phyloP scores from a whole-genome alignment of 1,140 invertebrate genomes.

The Bombus difficillimus region DNA sequence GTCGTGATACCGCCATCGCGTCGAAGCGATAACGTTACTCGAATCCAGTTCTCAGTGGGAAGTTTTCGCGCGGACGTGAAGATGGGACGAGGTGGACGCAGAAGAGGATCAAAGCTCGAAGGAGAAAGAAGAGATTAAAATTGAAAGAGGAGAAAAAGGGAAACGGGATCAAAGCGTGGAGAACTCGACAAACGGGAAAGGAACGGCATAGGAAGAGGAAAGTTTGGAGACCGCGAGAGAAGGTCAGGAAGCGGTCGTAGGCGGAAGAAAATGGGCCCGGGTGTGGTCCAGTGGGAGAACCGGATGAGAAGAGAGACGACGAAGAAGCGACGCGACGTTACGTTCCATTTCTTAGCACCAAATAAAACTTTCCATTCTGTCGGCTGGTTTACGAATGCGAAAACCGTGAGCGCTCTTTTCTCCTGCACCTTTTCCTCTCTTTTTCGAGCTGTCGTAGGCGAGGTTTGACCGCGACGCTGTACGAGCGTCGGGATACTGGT shows the following conservation, averaged over 20 bases:
- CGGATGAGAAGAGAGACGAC: conserved; percentile 9
- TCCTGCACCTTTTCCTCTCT: conserved; percentile 46
- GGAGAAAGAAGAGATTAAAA: neutral
- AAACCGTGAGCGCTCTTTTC: too few relatives aligned
- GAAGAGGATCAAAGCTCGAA: neutral
- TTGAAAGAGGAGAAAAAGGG: neutral
- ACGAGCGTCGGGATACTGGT: too few relatives aligned
- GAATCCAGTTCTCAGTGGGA: neutral
- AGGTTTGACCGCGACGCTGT: too few relatives aligned
- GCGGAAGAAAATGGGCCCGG: neutral
- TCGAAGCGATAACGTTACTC: neutral
- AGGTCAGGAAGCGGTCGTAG: neutral
- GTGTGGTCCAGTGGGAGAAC: neutral
- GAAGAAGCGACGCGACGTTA: conserved; percentile 26
- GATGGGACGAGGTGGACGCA: neutral
- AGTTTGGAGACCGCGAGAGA: conserved; percentile 38
- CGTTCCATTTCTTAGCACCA: conserved; percentile 50
- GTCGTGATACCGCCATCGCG: neutral
- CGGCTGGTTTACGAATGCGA: conserved; percentile 25
- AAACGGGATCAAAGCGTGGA: neutral
- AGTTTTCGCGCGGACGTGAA: conserved; percentile 7
- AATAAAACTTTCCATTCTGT: conserved; percentile 50
- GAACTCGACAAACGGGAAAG: neutral
- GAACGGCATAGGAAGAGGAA: conserved; percentile 37
- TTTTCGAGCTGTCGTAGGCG: neutral